phyloP scores from a whole-genome alignment of 2,888 invertebrate genomes.

The Tenthredo livida region DNA sequence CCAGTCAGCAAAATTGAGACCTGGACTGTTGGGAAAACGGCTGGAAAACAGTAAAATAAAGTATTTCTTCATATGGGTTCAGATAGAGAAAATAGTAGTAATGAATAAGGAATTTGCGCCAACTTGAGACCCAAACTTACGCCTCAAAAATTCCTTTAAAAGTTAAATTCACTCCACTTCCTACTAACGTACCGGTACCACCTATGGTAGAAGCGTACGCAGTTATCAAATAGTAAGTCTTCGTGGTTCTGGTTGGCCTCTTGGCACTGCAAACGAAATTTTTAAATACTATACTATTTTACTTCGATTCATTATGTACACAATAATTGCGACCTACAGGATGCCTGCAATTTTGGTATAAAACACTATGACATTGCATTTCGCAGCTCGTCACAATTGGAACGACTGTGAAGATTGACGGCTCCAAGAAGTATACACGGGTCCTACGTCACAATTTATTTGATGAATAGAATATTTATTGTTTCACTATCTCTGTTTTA shows the following conservation, averaged over 20 bases:
- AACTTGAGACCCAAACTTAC: constrained; percentile 76
- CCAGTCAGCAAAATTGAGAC: constrained; percentile 91
- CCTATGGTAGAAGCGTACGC: constrained; percentile 91
- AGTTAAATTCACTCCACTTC: constrained; percentile 91
- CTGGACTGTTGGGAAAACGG: constrained; percentile 81
- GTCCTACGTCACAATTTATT: no score
- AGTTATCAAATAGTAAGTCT: constrained; percentile 89
- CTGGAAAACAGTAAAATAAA: constrained; percentile 72
- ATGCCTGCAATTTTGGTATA: background rate
- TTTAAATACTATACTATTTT: background rate
- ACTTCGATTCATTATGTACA: no score
- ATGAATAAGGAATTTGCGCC: background rate
- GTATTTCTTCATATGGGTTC: background rate
- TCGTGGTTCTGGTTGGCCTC: constrained; percentile 86
- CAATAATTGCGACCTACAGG: no score
- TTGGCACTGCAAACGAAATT: constrained; percentile 77
- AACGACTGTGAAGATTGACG: no score
- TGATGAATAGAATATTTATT: no score
- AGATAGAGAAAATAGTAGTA: no score
- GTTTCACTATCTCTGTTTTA: no score
- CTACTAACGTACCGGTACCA: constrained; percentile 86
- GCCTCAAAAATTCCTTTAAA: constrained; percentile 89
- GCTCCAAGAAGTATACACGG: no score
- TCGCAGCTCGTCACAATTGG: no score
- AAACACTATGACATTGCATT: background rate